These are phyloP conservation scores for Coelopa pilipes DNA, from an alignment of 2,888 invertebrate genomes.

Conservation along the genomic window DNA sequence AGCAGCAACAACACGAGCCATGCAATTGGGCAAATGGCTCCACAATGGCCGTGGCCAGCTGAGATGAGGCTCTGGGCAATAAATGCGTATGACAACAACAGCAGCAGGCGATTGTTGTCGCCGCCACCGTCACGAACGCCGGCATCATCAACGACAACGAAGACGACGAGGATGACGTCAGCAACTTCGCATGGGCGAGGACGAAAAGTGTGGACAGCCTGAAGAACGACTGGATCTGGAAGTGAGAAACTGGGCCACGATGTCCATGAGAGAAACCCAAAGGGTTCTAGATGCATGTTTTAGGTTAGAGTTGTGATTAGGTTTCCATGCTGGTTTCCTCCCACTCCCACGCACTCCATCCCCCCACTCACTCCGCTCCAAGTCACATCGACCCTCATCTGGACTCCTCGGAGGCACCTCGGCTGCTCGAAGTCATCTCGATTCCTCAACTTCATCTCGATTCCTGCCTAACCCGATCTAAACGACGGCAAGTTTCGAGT, in stretches of 20 bases:
- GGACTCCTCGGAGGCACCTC: too few relatives aligned
- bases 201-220: slow-evolving; percentile 51
- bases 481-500: too few relatives aligned
- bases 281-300: background rate
- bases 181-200: slow-evolving; percentile 54
- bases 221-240: slow-evolving; percentile 60
- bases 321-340: background rate
- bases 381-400: too few relatives aligned
- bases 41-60: slow-evolving; percentile 65
- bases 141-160: slow-evolving; percentile 41
- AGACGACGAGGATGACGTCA: slow-evolving; percentile 38
- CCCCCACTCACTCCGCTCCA: too few relatives aligned
- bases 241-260: slow-evolving; percentile 45
- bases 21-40: slow-evolving; percentile 60
- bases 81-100: slow-evolving; percentile 24
- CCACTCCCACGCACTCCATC: too few relatives aligned
- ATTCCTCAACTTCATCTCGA: too few relatives aligned
- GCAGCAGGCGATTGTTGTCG: slow-evolving; percentile 16
- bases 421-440: too few relatives aligned
- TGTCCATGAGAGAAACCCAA: slow-evolving; percentile 35
- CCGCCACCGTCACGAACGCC: slow-evolving; percentile 23
- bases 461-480: too few relatives aligned
- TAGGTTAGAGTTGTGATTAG: background rate
- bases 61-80: slow-evolving; percentile 49
- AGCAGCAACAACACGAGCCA: slow-evolving; percentile 42